Evolutionary conservation across 2,797 vertebrate species (phyloP).

Genomic region (Bovichtus diacanthus): DNA sequence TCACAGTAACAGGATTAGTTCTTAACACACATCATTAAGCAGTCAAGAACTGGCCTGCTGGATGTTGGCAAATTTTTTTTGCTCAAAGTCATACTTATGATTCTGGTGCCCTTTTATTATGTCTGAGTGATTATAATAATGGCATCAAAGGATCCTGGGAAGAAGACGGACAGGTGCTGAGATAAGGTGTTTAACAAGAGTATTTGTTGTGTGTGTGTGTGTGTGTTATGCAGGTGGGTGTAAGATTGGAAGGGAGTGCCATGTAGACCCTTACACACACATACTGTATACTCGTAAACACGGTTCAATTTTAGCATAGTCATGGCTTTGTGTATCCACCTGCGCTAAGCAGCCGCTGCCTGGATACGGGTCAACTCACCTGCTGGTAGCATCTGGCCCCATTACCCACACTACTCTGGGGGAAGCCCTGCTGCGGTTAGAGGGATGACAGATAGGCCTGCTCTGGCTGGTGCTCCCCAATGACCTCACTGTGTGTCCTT

Average conservation of each 20-base stretch:
- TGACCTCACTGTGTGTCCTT: slow-evolving; percentile 69
- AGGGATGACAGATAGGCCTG: slow-evolving; percentile 57
- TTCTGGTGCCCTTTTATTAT: slow-evolving; percentile 9
- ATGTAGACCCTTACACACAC: neutral
- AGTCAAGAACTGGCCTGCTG: slow-evolving; percentile 18
- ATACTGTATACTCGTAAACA: neutral
- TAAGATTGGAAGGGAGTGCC: neutral
- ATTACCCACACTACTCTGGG: slow-evolving; percentile 66
- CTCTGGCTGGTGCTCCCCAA: slow-evolving; percentile 43
- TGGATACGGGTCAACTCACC: slow-evolving; percentile 68
- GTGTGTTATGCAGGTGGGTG: neutral
- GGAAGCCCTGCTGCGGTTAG: slow-evolving; percentile 66
- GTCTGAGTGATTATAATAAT: neutral
- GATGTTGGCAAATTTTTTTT: slow-evolving; percentile 27
- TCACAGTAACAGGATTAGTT: slow-evolving; percentile 55
- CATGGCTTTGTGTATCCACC: slow-evolving; percentile 32
- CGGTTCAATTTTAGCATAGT: neutral
- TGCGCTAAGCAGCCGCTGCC: slow-evolving; percentile 43
- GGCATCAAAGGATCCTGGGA: slow-evolving; percentile 1
- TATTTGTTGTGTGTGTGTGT: neutral
- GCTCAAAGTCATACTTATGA: neutral
- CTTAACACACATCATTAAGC: slow-evolving; percentile 42
- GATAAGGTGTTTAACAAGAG: neutral
- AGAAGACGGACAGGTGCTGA: slow-evolving; percentile 1
- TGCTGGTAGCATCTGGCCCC: slow-evolving; percentile 63